Percentiles rank a stretch among this genome's conserved stretches.
Evolutionary conservation across 1,140 invertebrate genomes (phyloP).

Genomic region (Bombus superbus): DNA sequence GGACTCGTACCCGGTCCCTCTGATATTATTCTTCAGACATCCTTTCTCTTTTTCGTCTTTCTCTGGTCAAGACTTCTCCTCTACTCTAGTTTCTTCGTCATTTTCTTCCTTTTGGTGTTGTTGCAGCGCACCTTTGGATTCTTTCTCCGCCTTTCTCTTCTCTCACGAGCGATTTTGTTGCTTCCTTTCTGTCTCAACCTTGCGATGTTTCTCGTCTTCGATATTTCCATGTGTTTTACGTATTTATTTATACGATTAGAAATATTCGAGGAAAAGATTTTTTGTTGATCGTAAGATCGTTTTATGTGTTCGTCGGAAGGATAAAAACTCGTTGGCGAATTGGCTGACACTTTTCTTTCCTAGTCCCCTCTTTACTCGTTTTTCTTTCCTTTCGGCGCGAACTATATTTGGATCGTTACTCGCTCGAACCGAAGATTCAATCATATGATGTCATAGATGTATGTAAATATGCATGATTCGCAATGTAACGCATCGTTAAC

Average conservation of each 20-base stretch:
- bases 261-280: too few relatives aligned
- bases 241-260: too few relatives aligned
- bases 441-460: slow-evolving; percentile 3
- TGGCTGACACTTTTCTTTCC: neutral
- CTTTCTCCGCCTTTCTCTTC: neutral
- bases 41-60: slow-evolving; percentile 23
- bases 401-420: slow-evolving; percentile 10
- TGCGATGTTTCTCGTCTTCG: neutral
- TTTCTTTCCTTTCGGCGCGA: neutral
- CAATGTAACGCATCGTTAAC: neutral
- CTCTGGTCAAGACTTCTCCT: slow-evolving; percentile 7
- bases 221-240: neutral
- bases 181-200: neutral
- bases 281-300: too few relatives aligned
- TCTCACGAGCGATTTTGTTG: neutral
- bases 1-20: slow-evolving; percentile 18
- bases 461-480: neutral
- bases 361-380: neutral
- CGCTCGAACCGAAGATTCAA: neutral
- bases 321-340: too few relatives aligned
- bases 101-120: neutral
- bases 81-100: slow-evolving; percentile 4
- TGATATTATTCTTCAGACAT: slow-evolving; percentile 34
- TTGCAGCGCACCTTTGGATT: too few relatives aligned
- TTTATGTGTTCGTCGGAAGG: too few relatives aligned